A percentile compares a stretch with the other conserved stretches of the same genome.
phyloP scores from a whole-genome alignment of 2,113 vertebrate genomes.

The Hippocampus zosterae region DNA sequence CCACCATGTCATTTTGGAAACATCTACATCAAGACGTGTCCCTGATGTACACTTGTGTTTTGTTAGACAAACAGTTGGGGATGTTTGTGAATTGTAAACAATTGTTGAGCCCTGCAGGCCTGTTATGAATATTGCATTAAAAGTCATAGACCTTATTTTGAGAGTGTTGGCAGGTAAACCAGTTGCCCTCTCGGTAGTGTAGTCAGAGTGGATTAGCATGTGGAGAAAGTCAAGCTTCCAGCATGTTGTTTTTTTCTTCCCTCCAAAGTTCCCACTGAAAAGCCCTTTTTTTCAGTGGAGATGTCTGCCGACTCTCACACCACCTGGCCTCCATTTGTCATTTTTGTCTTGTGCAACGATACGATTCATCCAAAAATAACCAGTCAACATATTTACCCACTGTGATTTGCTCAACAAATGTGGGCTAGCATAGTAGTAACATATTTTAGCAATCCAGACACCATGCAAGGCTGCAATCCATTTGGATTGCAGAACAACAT shows the following conservation, averaged over 20 bases:
- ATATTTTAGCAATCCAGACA: no score
- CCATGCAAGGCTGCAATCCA: no score
- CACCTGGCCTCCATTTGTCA: background rate
- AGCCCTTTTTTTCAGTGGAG: background rate
- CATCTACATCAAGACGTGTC: conserved; percentile 15
- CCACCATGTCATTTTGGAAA: conserved; percentile 35
- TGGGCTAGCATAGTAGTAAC: no score
- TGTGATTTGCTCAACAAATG: no score
- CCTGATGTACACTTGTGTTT: conserved; percentile 23
- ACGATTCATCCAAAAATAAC: no score
- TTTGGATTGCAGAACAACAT: no score
- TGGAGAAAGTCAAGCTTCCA: background rate
- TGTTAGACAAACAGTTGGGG: conserved; percentile 30
- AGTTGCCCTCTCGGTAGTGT: conserved; percentile 28
- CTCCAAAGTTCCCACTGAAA: background rate
- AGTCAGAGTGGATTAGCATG: conserved; percentile 12
- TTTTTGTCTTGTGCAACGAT: background rate
- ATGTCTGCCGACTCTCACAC: background rate
- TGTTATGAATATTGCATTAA: conserved; percentile 25
- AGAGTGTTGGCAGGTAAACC: conserved; percentile 21
- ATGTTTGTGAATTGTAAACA: conserved; percentile 20
- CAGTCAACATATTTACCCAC: no score
- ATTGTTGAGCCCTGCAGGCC: conserved; percentile 8
- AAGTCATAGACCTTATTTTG: background rate
- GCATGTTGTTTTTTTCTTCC: background rate